Evolutionary conservation across 2,113 vertebrate genomes (phyloP), one percentile per base, ranked within the genome.

Genomic region (Glareola pratincola): DNA sequence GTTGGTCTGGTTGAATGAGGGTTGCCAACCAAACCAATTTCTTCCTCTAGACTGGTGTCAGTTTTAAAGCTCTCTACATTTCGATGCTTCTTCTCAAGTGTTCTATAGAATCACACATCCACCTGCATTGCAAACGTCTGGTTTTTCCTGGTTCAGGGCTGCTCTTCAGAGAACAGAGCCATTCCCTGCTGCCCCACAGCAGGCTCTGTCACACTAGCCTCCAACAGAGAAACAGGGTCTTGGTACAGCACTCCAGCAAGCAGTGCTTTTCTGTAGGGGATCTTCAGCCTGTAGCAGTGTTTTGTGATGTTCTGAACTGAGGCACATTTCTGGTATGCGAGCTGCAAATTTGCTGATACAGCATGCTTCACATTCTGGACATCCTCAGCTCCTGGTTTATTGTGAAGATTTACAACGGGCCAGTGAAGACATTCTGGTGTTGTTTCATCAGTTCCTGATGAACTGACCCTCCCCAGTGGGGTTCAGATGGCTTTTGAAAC

Each of bases 401-500:
- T 71, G 51, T 48, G 41, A 54, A 62, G 53, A 30, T 76, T 53
- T 84, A 41, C 7, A 32, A 3, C 39, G 26, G 74, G 68, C 14
- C 34, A 14, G 10, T 24, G 41, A 67, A 74, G 24, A 37, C 14
- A 14, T 76, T 59, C n/a, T 85, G 34, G 21, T 71, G n/a, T 2
- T 59, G 47, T 34, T 92, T 45, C 20, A 57, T n/a, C 59, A 60
- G 19, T 23, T 62, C 29, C 32, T 72, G 85, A 62, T 47, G 77
- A 94, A 39, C 37, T 66, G 74, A 47, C 60, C 64, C 16, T 90
- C 48, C 19, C 36, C 9, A 1, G 0, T 51, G 56, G 54, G 45
- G 69, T 86, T 75, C 88, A 94, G 83, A 60, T 91, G 66, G 78
- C 21, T 87, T 71, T 74, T 84, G 80, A 73, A 95, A 93, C 30